Percentiles rank a stretch among this genome's conserved stretches.
Evolutionary conservation across 2,797 vertebrate genomes (phyloP).

Genomic region (Gobio occitaniae): DNA sequence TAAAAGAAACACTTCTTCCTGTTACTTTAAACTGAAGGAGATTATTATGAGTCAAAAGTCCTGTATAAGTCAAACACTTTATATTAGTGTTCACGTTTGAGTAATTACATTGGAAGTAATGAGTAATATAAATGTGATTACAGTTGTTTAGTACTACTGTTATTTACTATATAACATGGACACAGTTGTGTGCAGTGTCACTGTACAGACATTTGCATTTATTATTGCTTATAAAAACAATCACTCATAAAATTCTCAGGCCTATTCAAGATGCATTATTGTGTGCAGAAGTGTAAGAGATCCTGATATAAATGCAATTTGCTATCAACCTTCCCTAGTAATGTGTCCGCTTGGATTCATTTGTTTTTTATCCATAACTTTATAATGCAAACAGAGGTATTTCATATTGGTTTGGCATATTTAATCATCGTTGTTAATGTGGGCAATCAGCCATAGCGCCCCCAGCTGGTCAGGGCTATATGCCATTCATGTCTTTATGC

Average conservation of each 20-base stretch:
- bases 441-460: neutral
- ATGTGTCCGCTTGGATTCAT: neutral
- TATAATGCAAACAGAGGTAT: neutral
- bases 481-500: neutral
- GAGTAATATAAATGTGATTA: neutral
- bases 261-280: neutral
- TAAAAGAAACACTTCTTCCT: conserved; percentile 12
- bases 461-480: neutral
- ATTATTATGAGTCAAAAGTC: neutral
- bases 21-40: neutral
- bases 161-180: no score
- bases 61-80: neutral
- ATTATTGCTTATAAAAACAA: neutral
- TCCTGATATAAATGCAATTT: neutral
- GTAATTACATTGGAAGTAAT: neutral
- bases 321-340: neutral
- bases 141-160: neutral
- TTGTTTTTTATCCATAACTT: neutral
- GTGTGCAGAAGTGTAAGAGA: neutral
- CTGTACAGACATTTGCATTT: neutral
- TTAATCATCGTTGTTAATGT: neutral
- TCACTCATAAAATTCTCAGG: neutral
- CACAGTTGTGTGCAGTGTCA: neutral
- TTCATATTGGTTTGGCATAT: neutral
- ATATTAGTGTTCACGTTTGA: neutral